Conservation (phyloP, 2,888 invertebrate genomes). For the Carterocephalus palaemon region DNA sequence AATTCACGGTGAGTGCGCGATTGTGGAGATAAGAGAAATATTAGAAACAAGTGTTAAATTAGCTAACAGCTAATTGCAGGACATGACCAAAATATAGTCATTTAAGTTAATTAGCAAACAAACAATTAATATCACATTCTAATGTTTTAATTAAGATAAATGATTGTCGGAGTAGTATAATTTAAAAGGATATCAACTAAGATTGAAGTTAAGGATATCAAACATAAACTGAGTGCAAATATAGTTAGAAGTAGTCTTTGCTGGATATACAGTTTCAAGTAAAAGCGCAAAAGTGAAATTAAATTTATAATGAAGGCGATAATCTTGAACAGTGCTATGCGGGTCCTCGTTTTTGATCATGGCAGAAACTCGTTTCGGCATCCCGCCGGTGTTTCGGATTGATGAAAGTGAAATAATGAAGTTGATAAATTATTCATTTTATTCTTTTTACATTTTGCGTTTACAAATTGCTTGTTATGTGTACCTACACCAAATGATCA, state of each 20-base stretch:
- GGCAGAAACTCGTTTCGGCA: conserved; percentile 39
- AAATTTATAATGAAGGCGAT: conserved; percentile 62
- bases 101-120: neutral
- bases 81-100: neutral
- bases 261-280: conserved; percentile 44
- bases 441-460: too few species aligned
- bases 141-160: neutral
- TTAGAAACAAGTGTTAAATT: conserved; percentile 17
- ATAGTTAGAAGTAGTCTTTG: conserved; percentile 6
- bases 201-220: too few species aligned
- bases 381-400: conserved; percentile 42
- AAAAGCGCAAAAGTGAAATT: conserved; percentile 75
- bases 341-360: conserved; percentile 49
- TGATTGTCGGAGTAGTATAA: too few species aligned
- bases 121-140: too few species aligned
- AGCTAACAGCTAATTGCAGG: neutral
- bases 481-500: too few species aligned
- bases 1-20: conserved; percentile 76
- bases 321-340: conserved; percentile 64
- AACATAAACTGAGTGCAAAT: too few species aligned
- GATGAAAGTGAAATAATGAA: conserved; percentile 40
- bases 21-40: conserved; percentile 31
- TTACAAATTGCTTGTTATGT: too few species aligned
- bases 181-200: too few species aligned
- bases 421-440: too few species aligned